A percentile compares a stretch with the other conserved stretches of the same genome.
Evolutionary conservation across 1,140 invertebrate species (phyloP).

Genomic region (Diorhabda elongata): DNA sequence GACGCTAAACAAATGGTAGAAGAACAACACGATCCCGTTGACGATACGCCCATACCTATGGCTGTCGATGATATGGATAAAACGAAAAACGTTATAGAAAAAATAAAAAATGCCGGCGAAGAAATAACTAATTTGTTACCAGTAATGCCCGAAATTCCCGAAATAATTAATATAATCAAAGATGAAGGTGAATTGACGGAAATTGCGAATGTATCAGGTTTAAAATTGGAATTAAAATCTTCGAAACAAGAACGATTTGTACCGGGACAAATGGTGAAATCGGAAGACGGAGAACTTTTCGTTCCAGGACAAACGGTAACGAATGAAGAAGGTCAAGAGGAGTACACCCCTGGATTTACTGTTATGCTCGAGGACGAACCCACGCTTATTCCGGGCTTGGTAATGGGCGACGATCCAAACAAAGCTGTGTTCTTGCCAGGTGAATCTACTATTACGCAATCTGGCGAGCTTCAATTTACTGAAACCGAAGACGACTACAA

Average conservation of each 20-base stretch:
- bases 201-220: conserved; percentile 59
- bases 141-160: conserved; percentile 57
- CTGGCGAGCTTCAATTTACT: conserved; percentile 49
- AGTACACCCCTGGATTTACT: conserved; percentile 70
- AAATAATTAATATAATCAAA: conserved; percentile 58
- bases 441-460: conserved; percentile 52
- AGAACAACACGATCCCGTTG: conserved; percentile 39
- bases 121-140: conserved; percentile 56
- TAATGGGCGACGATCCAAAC: conserved; percentile 45
- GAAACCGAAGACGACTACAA: conserved; percentile 42
- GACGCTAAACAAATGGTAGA: conserved; percentile 46
- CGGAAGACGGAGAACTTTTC: conserved; percentile 63
- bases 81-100: conserved; percentile 56
- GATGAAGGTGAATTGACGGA: conserved; percentile 55
- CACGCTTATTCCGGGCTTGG: conserved; percentile 56
- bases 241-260: conserved; percentile 46
- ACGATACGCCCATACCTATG: conserved; percentile 46
- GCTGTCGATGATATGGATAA: conserved; percentile 52
- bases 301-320: conserved; percentile 68
- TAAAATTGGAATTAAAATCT: conserved; percentile 58
- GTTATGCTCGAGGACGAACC: conserved; percentile 63
- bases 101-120: conserved; percentile 51
- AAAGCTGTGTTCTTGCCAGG: conserved; percentile 56
- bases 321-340: conserved; percentile 55
- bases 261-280: conserved; percentile 63